Evolutionary conservation across 2,797 vertebrate species (phyloP), one percentile per base, ranked within the genome.

Genomic region (Urosaurus nigricauda): DNA sequence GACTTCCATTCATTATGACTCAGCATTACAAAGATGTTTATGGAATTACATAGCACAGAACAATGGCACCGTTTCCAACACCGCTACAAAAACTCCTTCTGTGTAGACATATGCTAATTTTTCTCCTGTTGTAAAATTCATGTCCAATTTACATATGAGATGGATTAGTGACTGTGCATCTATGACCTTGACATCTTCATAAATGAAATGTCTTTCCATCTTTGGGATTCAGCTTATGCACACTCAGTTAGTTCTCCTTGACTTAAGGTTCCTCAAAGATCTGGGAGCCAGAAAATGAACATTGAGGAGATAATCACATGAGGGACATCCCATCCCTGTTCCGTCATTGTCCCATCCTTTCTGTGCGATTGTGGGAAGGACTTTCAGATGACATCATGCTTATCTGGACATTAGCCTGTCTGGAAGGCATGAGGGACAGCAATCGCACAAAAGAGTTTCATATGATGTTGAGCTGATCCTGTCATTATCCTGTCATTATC

Each of bases 91-190:
- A 94, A 86, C 70, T 74, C 87, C 58, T 77, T 60, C 24, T 88
- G 78, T 94, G 90, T 91, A 92, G 84, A 89, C 56, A 32, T 51
- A 51, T 80, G 53, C 92, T 94, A 94, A 93, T 94, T 93, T 93
- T 95, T 96, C 94, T 70, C 94, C 96, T 93, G 92, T 95, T 94
- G 88, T 53, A 82, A 87, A 79, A 92, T 92, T 86, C 60, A 89
- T 74, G 93, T 84, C 88, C 93, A 94, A 77, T 95, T 92, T 94
- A 94, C 93, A 92, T 96, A 92, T 0, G 13, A 93, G 92, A 90
- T 60, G 43, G 70, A 88, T 84, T 80, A 91, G 74, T 53, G 60
- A 79, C 32, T 79, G 58, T 65, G 56, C 58, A 4, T 85, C 81
- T 88, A 88, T 93, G 60, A 8, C 92, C 65, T 93, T 89, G 56